phyloP scores from a whole-genome alignment of 2,888 invertebrate species.

The Hyppa rectilinea region DNA sequence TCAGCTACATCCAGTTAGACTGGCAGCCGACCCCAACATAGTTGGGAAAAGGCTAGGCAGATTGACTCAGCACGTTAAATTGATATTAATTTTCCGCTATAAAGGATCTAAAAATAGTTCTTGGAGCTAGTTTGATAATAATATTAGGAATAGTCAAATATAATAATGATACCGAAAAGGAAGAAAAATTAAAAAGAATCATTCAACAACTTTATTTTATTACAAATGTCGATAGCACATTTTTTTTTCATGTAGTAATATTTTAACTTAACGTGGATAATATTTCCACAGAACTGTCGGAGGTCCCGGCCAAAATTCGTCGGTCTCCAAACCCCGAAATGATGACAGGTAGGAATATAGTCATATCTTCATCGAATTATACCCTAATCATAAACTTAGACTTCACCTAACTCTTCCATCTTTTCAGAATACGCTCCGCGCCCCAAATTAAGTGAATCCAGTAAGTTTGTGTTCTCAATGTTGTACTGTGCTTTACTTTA shows the following conservation, averaged over 20 bases:
- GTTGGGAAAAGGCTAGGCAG: too few species aligned
- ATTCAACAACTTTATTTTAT: neutral
- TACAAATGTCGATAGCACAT: neutral
- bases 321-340: constrained; percentile 50
- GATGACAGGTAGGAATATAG: constrained; percentile 62
- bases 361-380: neutral
- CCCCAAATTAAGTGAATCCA: constrained; percentile 55
- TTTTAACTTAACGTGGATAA: constrained; percentile 41
- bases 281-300: constrained; percentile 75
- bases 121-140: neutral
- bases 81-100: neutral
- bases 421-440: constrained; percentile 61
- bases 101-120: neutral
- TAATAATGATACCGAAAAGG: neutral
- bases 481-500: constrained; percentile 17
- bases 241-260: neutral
- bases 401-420: constrained; percentile 46
- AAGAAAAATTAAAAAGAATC: neutral
- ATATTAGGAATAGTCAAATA: neutral
- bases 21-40: too few species aligned
- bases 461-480: constrained; percentile 55
- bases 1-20: too few species aligned
- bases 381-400: neutral
- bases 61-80: neutral
- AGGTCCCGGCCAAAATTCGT: constrained; percentile 72